Evolutionary conservation across 1,140 invertebrate species (phyloP).

Genomic region (Chironomus striatipennis): DNA sequence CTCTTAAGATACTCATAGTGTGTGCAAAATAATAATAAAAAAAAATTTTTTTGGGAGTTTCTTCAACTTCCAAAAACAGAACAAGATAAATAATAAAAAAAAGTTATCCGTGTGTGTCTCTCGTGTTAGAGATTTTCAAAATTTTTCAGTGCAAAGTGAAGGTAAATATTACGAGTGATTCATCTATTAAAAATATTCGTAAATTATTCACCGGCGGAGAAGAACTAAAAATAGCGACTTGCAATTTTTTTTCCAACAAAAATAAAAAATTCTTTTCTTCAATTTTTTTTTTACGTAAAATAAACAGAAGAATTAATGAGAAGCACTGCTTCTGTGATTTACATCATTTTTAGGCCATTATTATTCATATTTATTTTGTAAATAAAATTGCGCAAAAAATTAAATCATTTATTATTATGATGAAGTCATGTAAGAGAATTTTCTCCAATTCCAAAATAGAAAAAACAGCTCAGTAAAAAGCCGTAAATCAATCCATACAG

Average conservation of each 20-base stretch:
- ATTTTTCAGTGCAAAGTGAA: background rate
- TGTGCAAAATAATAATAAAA: background rate
- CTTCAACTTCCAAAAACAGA: background rate
- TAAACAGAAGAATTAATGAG: background rate
- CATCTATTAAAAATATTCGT: background rate
- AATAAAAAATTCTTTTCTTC: background rate
- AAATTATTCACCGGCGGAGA: background rate
- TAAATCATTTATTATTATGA: constrained; percentile 1
- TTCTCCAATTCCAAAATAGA: background rate
- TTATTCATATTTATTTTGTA: background rate
- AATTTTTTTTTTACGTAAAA: too few species aligned
- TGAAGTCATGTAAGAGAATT: too few species aligned
- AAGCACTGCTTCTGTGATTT: too few species aligned
- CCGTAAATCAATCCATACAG: constrained; percentile 5
- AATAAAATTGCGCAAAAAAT: too few species aligned
- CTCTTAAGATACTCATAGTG: too few species aligned
- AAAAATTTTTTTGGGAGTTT: background rate
- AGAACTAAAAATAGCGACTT: background rate
- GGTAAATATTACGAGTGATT: constrained; percentile 8
- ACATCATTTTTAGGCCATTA: background rate
- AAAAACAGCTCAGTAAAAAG: constrained; percentile 17
- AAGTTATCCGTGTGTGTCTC: too few species aligned
- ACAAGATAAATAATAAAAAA: background rate
- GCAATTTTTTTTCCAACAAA: background rate
- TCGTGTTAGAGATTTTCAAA: background rate